Conservation (phyloP, 92 coral and sea anemone genomes). For the Umimayanthus kanabou region DNA sequence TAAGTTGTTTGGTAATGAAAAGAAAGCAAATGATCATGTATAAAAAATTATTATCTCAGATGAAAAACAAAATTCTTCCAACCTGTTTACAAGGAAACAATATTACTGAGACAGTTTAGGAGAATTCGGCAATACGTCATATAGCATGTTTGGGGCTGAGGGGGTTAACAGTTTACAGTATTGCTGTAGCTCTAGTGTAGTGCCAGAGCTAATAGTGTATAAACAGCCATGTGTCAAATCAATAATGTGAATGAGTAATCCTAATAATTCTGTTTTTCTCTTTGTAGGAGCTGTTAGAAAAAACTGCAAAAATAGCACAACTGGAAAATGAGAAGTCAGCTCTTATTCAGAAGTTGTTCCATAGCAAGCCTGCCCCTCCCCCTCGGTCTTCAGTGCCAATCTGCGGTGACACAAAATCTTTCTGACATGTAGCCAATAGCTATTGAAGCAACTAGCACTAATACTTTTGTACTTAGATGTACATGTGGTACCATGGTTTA, state of each 20-base stretch:
- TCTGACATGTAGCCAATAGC: background rate
- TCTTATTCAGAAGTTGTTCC: constrained; percentile 87
- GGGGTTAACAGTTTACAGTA: no score
- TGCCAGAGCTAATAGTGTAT: background rate
- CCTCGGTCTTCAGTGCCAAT: constrained; percentile 3
- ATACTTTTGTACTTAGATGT: no score
- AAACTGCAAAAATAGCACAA: constrained; percentile 68
- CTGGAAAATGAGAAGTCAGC: constrained; percentile 86
- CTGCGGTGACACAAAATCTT: constrained; percentile 1
- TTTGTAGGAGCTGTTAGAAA: constrained; percentile 67
- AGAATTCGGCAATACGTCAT: no score
- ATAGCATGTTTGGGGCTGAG: no score
- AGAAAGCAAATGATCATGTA: no score
- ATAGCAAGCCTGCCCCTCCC: constrained; percentile 59
- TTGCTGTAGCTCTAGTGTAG: no score
- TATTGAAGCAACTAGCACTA: background rate
- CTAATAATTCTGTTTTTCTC: background rate
- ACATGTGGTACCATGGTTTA: background rate
- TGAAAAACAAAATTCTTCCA: no score
- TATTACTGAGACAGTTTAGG: no score
- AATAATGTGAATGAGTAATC: background rate
- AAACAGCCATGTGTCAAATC: background rate
- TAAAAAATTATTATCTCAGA: no score
- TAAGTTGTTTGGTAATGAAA: no score
- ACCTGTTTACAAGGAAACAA: no score